Evolutionary conservation across 2,888 invertebrate genomes (phyloP).

Genomic region (Nomada goodeniana): DNA sequence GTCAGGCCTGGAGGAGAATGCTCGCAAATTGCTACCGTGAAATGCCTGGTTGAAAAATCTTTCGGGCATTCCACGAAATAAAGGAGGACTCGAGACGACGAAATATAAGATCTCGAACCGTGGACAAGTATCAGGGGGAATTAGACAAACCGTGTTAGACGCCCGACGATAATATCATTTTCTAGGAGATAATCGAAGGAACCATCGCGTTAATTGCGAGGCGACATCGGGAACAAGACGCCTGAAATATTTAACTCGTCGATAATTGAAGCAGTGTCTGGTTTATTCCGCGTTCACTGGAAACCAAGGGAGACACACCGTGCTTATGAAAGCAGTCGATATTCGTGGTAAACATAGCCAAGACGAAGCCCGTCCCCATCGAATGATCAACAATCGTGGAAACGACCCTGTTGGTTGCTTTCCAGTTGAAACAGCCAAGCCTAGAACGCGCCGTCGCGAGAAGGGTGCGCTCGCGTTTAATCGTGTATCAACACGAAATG

Average conservation of each 20-base stretch:
- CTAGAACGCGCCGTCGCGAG: not conserved
- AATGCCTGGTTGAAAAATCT: not conserved
- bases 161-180: slow-evolving; percentile 25
- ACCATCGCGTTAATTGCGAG: slow-evolving; percentile 42
- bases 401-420: not conserved
- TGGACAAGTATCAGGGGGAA: slow-evolving; percentile 4
- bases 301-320: slow-evolving; percentile 12
- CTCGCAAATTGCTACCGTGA: slow-evolving; percentile 54
- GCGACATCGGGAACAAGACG: slow-evolving; percentile 24
- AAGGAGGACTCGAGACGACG: not conserved
- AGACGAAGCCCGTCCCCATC: slow-evolving; percentile 3
- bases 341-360: slow-evolving; percentile 10
- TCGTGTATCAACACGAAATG: slow-evolving; percentile 46
- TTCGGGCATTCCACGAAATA: not conserved
- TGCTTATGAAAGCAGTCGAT: slow-evolving; percentile 23
- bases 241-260: slow-evolving; percentile 47
- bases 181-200: not conserved
- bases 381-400: not conserved
- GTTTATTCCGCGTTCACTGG: slow-evolving; percentile 21
- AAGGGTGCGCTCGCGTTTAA: slow-evolving; percentile 23
- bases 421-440: not conserved
- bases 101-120: slow-evolving; percentile 5
- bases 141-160: slow-evolving; percentile 21
- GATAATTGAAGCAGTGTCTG: slow-evolving; percentile 34
- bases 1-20: slow-evolving; percentile 30